A percentile compares a stretch with the other conserved stretches of the same genome.
Conservation (phyloP, 92 coral and sea anemone genomes). For the Epizoanthus illoricatus region DNA sequence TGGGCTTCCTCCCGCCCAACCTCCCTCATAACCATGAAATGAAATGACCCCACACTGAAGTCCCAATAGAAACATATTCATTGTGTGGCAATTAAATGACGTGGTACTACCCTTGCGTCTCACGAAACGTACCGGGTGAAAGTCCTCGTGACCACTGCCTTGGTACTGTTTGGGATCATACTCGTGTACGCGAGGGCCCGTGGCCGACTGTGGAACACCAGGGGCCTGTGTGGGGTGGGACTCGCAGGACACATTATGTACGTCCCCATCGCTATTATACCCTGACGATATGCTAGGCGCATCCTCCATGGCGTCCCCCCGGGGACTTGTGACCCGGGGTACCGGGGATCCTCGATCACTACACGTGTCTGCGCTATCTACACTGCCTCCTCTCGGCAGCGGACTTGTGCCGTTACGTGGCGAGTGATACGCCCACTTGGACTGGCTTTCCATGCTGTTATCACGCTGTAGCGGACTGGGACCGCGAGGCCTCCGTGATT, state of each 20-base stretch:
- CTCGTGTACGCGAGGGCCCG: slow-evolving; percentile 61
- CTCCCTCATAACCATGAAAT: too few relatives aligned
- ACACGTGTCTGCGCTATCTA: slow-evolving; percentile 24
- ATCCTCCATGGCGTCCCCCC: slow-evolving; percentile 59
- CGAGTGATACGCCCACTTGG: slow-evolving; percentile 56
- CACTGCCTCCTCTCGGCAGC: slow-evolving; percentile 30
- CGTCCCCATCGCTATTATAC: slow-evolving; percentile 90
- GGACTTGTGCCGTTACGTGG: slow-evolving; percentile 69
- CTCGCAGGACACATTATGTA: slow-evolving; percentile 55
- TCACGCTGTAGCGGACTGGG: slow-evolving; percentile 59
- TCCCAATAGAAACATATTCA: too few relatives aligned
- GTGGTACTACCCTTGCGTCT: not conserved
- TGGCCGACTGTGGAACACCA: slow-evolving; percentile 49
- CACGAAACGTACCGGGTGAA: slow-evolving; percentile 72
- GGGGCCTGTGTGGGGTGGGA: slow-evolving; percentile 31
- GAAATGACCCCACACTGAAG: too few relatives aligned
- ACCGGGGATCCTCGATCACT: slow-evolving; percentile 56
- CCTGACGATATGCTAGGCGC: slow-evolving; percentile 98
- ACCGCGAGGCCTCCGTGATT: slow-evolving; percentile 17
- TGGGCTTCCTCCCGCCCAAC: too few relatives aligned
- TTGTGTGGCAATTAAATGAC: not conserved
- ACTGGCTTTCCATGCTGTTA: slow-evolving; percentile 64
- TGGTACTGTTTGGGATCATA: slow-evolving; percentile 96
- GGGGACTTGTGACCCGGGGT: slow-evolving; percentile 47
- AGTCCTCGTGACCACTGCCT: slow-evolving; percentile 73